Evolutionary conservation across 2,113 vertebrate genomes (phyloP).

Genomic region (Eleginops maclovinus): DNA sequence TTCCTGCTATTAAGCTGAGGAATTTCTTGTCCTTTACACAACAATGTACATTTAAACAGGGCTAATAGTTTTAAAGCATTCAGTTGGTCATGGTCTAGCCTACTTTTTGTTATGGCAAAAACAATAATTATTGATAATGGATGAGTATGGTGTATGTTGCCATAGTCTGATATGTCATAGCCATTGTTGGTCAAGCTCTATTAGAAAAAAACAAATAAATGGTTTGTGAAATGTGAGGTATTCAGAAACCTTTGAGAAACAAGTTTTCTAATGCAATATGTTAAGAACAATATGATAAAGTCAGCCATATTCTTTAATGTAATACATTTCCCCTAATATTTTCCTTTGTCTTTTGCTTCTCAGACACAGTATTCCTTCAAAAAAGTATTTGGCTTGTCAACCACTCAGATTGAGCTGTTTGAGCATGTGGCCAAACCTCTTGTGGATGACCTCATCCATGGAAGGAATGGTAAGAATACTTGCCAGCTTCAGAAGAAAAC

Average conservation of each 20-base stretch:
- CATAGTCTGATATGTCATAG: background rate
- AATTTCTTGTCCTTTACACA: background rate
- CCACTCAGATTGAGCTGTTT: constrained; percentile 91
- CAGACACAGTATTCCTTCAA: constrained; percentile 97
- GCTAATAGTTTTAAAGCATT: background rate
- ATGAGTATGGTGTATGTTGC: background rate
- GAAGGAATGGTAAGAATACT: constrained; percentile 90
- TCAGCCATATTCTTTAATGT: background rate
- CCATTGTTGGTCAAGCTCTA: background rate
- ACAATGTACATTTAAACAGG: no score
- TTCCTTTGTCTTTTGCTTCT: constrained; percentile 16
- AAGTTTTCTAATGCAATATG: background rate
- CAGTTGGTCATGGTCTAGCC: background rate
- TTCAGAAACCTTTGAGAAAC: no score
- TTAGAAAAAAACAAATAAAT: background rate
- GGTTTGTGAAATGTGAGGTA: background rate
- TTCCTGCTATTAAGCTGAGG: no score
- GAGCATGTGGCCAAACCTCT: constrained; percentile 91
- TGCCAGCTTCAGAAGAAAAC: background rate
- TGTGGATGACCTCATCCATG: constrained; percentile 92
- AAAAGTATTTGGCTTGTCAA: constrained; percentile 90
- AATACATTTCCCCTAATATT: background rate
- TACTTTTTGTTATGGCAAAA: no score
- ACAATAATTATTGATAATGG: no score
- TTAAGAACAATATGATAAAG: background rate